Evolutionary conservation across 1,140 invertebrate genomes (phyloP).

Genomic region (Drosophila kepulauana): DNA sequence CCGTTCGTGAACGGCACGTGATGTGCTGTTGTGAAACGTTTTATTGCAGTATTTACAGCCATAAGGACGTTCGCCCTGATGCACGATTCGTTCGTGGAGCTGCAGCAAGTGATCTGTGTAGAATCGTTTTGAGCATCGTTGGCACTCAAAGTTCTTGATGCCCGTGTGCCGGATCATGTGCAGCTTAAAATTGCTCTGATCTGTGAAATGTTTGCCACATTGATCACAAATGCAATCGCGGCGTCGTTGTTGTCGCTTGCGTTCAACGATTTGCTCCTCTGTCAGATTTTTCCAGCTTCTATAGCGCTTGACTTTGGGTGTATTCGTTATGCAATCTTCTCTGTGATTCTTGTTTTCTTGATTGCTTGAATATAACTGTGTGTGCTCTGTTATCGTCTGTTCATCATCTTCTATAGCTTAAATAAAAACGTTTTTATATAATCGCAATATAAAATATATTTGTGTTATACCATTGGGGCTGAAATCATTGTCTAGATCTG

Average conservation of each 20-base stretch:
- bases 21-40: slow-evolving; percentile 66
- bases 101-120: slow-evolving; percentile 65
- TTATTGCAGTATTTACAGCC: slow-evolving; percentile 60
- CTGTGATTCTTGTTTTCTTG: not conserved
- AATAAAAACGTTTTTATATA: too few relatives aligned
- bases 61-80: slow-evolving; percentile 62
- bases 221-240: slow-evolving; percentile 68
- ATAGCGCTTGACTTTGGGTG: slow-evolving; percentile 42
- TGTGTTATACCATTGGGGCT: not conserved
- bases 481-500: not conserved
- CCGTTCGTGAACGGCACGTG: slow-evolving; percentile 65
- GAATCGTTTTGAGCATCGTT: slow-evolving; percentile 46
- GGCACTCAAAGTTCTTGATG: slow-evolving; percentile 64
- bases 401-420: too few relatives aligned
- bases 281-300: slow-evolving; percentile 66
- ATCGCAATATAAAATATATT: too few relatives aligned
- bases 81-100: slow-evolving; percentile 59
- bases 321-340: not conserved
- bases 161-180: slow-evolving; percentile 69
- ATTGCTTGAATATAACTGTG: too few relatives aligned
- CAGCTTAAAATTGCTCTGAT: slow-evolving; percentile 70
- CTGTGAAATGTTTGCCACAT: slow-evolving; percentile 65
- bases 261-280: slow-evolving; percentile 55
- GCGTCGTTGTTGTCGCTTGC: slow-evolving; percentile 54
- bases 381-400: not conserved